Base-by-base conservation (phyloP, 2,888 invertebrate species). In the Aspidapion aeneum region DNA sequence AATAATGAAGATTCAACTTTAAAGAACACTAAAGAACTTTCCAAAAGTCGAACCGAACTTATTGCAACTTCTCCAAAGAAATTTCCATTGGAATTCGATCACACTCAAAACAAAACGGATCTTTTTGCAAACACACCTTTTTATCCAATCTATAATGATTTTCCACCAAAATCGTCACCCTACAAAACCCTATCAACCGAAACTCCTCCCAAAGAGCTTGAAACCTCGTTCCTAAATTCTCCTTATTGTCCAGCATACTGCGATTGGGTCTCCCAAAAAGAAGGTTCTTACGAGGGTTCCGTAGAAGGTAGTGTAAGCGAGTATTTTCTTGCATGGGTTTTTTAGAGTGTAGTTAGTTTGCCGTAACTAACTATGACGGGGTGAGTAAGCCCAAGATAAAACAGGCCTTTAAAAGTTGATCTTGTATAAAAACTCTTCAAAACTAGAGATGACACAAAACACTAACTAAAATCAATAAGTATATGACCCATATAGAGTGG, bases 71-170 rank as follows among this genome's bases (percentile, higher is more conserved):
- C 76, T 12, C 73, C 71, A 21, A 70, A 74, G 22, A 72, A 71
- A 61, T 79, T 75, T 71, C 79, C 79, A n/a, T 70, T 79, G 59
- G 72, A 74, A 55, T 75, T 69, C 35, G 69, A 75, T 67, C 72
- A 71, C 12, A 58, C 35, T 12, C 20, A 50, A 21, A 49, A 18
- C n/a, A 71, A 69, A 63, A 63, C 77, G 16, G 77, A 79, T 69
- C 70, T 80, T 3, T 77, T 74, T 59, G 78, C 78, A 19, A 79
- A 79, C 66, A 73, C 72, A 35, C 79, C 79, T 9, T 80, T 79
- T 65, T 77, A 73, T 69, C 79, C 80, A 17, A 74, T 76, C 64
- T 79, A 79, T 60, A 69, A 69, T 22, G 63, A 71, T 55, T 71
- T 69, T 52, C 22, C 55, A 22, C 19, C 57, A 1, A 19, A 52